Evolutionary conservation across 2,797 vertebrate species (phyloP).

Genomic region (Melanotaenia maccullochi): DNA sequence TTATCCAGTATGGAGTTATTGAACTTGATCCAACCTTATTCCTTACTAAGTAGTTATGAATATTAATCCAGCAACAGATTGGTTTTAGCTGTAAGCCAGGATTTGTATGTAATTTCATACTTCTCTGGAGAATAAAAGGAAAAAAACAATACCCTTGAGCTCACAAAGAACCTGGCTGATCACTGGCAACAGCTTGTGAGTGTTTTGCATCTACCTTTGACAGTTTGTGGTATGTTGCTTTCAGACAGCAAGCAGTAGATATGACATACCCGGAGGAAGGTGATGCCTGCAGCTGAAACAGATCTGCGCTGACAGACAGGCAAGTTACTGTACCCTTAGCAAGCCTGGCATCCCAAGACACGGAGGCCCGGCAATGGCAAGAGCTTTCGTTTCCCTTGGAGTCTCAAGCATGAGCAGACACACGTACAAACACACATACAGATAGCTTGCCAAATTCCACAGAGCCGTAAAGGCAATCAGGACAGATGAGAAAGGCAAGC

Average conservation of each 20-base stretch:
- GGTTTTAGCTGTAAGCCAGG: conserved; percentile 24
- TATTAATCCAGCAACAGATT: conserved; percentile 40
- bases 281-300: conserved; percentile 63
- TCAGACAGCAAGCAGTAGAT: conserved; percentile 54
- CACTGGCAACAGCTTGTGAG: conserved; percentile 47
- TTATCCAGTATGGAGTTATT: conserved; percentile 23
- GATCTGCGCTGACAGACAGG: conserved; percentile 71
- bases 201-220: conserved; percentile 54
- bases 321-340: conserved; percentile 70
- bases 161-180: conserved; percentile 54
- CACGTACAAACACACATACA: conserved; percentile 53
- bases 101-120: conserved; percentile 47
- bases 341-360: conserved; percentile 66
- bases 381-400: conserved; percentile 58
- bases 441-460: conserved; percentile 72
- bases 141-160: conserved; percentile 26
- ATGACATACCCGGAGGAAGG: conserved; percentile 56
- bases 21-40: conserved; percentile 38
- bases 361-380: conserved; percentile 54
- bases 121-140: conserved; percentile 31
- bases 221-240: conserved; percentile 57
- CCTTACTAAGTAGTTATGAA: conserved; percentile 25
- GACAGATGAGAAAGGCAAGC: conserved; percentile 69
- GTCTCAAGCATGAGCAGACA: conserved; percentile 61
- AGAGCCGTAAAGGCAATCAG: conserved; percentile 66